Evolutionary conservation across 2,888 invertebrate genomes (phyloP).

Genomic region (Temnothorax rugatulus): DNA sequence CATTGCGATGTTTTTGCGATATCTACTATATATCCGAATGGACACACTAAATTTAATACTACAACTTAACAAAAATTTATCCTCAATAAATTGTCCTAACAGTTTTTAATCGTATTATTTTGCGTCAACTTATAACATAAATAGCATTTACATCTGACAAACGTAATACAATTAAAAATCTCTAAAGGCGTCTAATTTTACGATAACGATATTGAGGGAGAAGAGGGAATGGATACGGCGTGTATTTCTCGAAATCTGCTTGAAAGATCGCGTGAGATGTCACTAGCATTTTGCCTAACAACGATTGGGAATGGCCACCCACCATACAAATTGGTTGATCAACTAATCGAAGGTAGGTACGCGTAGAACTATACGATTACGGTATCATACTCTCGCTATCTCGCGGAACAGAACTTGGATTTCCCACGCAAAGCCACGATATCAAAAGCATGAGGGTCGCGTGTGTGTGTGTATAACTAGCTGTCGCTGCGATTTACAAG

Average conservation of each 20-base stretch:
- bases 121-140: neutral
- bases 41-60: no score
- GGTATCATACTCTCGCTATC: neutral
- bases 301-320: constrained; percentile 20
- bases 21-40: neutral
- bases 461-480: neutral
- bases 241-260: constrained; percentile 40
- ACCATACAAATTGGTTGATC: neutral
- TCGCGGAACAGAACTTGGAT: neutral
- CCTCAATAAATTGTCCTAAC: neutral
- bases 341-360: constrained; percentile 29
- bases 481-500: constrained; percentile 9
- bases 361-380: neutral
- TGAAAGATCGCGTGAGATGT: constrained; percentile 72
- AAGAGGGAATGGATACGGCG: constrained; percentile 5
- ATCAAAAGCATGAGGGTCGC: neutral
- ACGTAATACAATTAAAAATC: neutral
- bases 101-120: neutral
- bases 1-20: neutral
- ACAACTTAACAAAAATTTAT: neutral
- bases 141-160: neutral
- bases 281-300: constrained; percentile 52
- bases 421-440: constrained; percentile 1
- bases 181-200: constrained; percentile 50
- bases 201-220: constrained; percentile 42